These are phyloP conservation scores for Thysanoteuthis rhombus DNA, from an alignment of 2,888 invertebrate genomes.

Conservation along the genomic window DNA sequence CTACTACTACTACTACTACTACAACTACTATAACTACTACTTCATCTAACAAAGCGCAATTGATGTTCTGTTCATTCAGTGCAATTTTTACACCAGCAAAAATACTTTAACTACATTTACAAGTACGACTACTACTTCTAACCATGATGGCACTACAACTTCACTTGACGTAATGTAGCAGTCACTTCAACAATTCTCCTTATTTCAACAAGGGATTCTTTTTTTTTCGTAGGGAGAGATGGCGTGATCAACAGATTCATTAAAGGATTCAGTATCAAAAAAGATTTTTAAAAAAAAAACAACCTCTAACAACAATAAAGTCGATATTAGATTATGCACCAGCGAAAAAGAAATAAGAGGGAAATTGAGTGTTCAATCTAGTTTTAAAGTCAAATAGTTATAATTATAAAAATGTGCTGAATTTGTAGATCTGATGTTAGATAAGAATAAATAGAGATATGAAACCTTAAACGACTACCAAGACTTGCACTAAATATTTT, in stretches of 20 bases:
- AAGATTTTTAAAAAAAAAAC: not conserved
- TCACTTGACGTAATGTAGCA: not conserved
- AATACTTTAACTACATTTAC: not conserved
- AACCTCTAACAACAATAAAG: not conserved
- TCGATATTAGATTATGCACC: not conserved
- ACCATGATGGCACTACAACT: not conserved
- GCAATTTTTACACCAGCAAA: not conserved
- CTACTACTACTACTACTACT: not conserved
- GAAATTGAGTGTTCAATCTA: no score
- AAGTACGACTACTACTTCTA: not conserved
- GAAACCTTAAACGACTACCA: no score
- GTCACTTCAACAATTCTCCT: not conserved
- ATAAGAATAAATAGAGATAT: no score
- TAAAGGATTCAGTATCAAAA: not conserved
- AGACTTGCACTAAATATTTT: no score
- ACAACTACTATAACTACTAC: no score
- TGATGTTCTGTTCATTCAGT: not conserved
- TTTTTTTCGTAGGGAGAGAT: not conserved
- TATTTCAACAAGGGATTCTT: not conserved
- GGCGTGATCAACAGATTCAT: no score
- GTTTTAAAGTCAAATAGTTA: not conserved
- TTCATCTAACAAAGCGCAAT: not conserved
- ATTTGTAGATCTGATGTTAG: no score
- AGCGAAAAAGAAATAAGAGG: no score
- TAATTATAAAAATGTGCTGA: not conserved